Base-by-base conservation (phyloP, 2,113 vertebrate species). In the Cariama cristata region DNA sequence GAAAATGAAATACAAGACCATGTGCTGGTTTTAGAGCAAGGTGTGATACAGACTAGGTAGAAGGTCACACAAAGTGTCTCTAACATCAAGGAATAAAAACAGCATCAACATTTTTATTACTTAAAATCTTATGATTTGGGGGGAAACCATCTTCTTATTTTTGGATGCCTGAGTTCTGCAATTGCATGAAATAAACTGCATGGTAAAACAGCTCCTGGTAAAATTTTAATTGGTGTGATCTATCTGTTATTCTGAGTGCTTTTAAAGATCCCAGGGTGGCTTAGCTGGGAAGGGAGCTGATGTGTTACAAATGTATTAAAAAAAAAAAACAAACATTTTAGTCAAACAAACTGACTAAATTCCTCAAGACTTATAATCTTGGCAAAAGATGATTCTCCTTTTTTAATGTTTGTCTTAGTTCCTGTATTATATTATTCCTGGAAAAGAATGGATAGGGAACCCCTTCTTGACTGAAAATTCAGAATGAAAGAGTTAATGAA, bases 51-150 rank as follows among this genome's bases (percentile, higher is more conserved):
- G 62, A 58, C 40, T 75, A 87, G 66, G 69, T 50, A 87, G 83
- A 84, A 97, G 91, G 94, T 96, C 94, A 95, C 5, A 7, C 17
- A 56, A 60, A 95, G 83, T 81, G 30, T 49, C 72, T 83, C 56
- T 86, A 86, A 71, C 27, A 56, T 40, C 52, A 58, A 75, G n/a
- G 62, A 79, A 82, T 62, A 76, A 95, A 86, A 95, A 0, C 35
- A 95, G 42, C 53, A 28, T 56, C 55, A 64, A 81, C 5, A 58
- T 60, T 72, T 92, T 79, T 87, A 64, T 87, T 89, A 50, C 52
- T 92, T 79, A 45, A 72, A 89, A 81, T 81, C 63, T 60, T 69
- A 40, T 10, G 7, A 53, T 73, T 79, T 68, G 7, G 11, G 12
- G 38, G 47, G 27, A 80, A 92, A 44, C 6, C 6, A 9, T 53